Base-by-base conservation (phyloP, 2,888 invertebrate genomes). In the Gastracanthus pulcherrimus region DNA sequence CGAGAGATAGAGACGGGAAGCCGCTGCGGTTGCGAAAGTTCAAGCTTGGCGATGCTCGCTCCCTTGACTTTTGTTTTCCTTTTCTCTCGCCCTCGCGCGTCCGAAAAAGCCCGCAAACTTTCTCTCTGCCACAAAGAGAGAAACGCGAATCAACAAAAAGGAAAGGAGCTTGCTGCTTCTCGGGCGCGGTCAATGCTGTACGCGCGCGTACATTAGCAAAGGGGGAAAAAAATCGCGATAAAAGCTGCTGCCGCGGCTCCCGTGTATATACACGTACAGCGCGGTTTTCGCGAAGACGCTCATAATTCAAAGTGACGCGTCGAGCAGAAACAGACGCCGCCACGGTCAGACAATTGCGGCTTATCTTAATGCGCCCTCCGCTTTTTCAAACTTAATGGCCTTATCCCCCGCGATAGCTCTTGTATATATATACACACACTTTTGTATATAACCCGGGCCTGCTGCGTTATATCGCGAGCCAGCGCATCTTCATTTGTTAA, bases 331-430 rank as follows among this genome's bases (percentile, higher is more conserved):
- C 48, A 58, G 74, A 45, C 45, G 45, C 26, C 3, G 6, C 13
- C n/a, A n/a, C n/a, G n/a, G 7, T n/a, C 9, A 31, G 2, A 38
- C 62, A 71, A 71, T 77, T 71, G n/a, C n/a, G 62, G 62, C 70
- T 70, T 64, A 62, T 71, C 70, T 62, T 70, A 51, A 71, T 36
- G 48, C 26, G 51, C 9, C 23, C 60, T 7, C 5, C 29, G 70
- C 77, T 71, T 77, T 64, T 71, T 77, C 70, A 38, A 70, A 60
- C 26, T 38, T 70, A 66, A 75, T 66, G 48, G 23, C 45, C 11
- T 29, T 9, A 16, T 45, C 45, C 31, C n/a, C n/a, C 19, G 62
- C 23, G 34, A 26, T n/a, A 38, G 19, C 16, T 16, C 55, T 71
- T 11, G 11, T n/a, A n/a, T n/a, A n/a, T n/a, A n/a, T n/a, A n/a